Evolutionary conservation across 2,888 invertebrate species (phyloP).

Genomic region (Drosophila fulvimacula): DNA sequence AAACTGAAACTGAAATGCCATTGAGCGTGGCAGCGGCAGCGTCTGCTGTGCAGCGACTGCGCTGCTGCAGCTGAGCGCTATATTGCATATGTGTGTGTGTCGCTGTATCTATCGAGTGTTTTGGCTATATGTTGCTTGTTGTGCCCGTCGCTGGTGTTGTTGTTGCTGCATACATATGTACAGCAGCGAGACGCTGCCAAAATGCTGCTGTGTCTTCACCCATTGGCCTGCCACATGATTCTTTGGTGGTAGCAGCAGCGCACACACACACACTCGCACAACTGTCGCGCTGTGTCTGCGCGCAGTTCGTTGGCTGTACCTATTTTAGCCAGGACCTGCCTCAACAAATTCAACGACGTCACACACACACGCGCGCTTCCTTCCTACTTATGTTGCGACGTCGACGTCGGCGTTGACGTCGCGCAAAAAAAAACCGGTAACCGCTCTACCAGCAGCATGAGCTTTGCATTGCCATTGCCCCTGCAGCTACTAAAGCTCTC

Average conservation of each 20-base stretch:
- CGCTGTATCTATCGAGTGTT: conserved; percentile 71
- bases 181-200: conserved; percentile 59
- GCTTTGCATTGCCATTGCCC: conserved; percentile 47
- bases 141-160: conserved; percentile 51
- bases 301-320: conserved; percentile 84
- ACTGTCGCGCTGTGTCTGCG: conserved; percentile 61
- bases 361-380: conserved; percentile 68
- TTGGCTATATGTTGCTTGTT: conserved; percentile 78
- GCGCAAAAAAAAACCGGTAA: conserved; percentile 63
- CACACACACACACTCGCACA: conserved; percentile 16
- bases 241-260: conserved; percentile 49
- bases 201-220: conserved; percentile 72
- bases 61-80: conserved; percentile 43
- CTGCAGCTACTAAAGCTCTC: conserved; percentile 35
- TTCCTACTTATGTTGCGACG: conserved; percentile 71
- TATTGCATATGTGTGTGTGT: conserved; percentile 33
- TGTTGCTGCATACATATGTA: conserved; percentile 51
- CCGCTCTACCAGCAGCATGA: conserved; percentile 43
- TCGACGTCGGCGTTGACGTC: conserved; percentile 38
- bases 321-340: conserved; percentile 84
- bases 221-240: conserved; percentile 67
- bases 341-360: conserved; percentile 73
- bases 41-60: conserved; percentile 27
- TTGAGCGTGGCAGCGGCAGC: conserved; percentile 37
- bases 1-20: conserved; percentile 68